These are phyloP conservation scores for Pecten maximus DNA, from an alignment of 2,888 invertebrate species.

Conservation along the genomic window DNA sequence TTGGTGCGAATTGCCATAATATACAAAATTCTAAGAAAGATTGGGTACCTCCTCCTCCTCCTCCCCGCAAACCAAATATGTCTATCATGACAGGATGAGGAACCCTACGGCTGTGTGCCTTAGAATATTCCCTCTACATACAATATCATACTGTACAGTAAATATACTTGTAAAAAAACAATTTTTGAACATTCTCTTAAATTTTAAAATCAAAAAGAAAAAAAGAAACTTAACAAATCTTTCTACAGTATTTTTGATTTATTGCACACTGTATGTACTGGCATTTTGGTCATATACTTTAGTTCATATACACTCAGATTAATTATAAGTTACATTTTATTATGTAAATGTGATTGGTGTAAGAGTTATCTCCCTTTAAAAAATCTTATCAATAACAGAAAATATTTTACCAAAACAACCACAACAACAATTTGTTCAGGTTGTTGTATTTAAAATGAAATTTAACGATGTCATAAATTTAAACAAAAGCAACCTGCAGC, in stretches of 20 bases:
- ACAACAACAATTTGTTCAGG: background rate
- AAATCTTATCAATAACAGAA: background rate
- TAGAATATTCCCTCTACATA: background rate
- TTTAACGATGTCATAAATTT: background rate
- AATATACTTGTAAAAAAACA: constrained; percentile 10
- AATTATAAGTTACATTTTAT: background rate
- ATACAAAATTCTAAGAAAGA: background rate
- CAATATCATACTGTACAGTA: constrained; percentile 17
- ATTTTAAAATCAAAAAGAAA: background rate
- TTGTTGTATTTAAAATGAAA: background rate
- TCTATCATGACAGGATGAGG: background rate
- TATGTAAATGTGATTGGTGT: background rate
- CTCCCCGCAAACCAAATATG: background rate
- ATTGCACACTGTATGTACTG: constrained; percentile 21
- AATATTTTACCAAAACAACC: background rate
- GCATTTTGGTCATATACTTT: background rate
- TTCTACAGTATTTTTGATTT: constrained; percentile 31
- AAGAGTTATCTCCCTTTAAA: background rate
- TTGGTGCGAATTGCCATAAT: background rate
- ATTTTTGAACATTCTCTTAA: constrained; percentile 1
- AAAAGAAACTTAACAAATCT: background rate
- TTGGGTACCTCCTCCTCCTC: background rate
- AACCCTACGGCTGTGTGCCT: background rate
- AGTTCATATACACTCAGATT: background rate
- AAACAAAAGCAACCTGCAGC: background rate